phyloP scores from a whole-genome alignment of 1,140 invertebrate genomes.

The Cryptotermes secundus region DNA sequence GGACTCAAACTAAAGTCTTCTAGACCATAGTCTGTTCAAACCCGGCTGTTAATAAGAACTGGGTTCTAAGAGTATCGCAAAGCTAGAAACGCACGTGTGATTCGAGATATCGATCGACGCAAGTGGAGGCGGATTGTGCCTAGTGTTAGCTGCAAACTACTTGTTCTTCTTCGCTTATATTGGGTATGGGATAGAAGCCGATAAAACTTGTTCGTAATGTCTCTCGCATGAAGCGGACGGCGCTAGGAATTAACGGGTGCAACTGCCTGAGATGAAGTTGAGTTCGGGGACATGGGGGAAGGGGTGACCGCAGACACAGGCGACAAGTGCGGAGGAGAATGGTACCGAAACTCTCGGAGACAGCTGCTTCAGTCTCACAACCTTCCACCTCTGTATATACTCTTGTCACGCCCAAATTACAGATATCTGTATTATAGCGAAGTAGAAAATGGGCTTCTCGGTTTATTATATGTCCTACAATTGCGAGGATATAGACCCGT shows the following conservation, averaged over 20 bases:
- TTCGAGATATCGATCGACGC: not conserved
- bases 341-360: not conserved
- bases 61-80: not conserved
- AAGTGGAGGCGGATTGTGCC: not conserved
- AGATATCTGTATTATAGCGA: not conserved
- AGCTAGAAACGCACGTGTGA: not conserved
- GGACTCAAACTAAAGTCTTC: too few relatives aligned
- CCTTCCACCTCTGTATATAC: not conserved
- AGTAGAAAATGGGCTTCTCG: too few relatives aligned
- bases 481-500: too few relatives aligned
- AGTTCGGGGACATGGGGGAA: not conserved
- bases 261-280: conserved; percentile 4
- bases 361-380: not conserved
- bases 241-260: conserved; percentile 1
- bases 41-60: not conserved
- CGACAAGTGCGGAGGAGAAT: not conserved
- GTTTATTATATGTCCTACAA: too few relatives aligned
- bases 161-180: conserved; percentile 6
- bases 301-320: not conserved
- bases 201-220: conserved; percentile 19
- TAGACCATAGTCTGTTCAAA: too few relatives aligned
- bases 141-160: not conserved
- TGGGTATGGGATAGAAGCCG: not conserved
- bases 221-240: not conserved
- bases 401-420: not conserved